Evolutionary conservation across 1,140 invertebrate genomes (phyloP).

Genomic region (Drosophila asahinai): DNA sequence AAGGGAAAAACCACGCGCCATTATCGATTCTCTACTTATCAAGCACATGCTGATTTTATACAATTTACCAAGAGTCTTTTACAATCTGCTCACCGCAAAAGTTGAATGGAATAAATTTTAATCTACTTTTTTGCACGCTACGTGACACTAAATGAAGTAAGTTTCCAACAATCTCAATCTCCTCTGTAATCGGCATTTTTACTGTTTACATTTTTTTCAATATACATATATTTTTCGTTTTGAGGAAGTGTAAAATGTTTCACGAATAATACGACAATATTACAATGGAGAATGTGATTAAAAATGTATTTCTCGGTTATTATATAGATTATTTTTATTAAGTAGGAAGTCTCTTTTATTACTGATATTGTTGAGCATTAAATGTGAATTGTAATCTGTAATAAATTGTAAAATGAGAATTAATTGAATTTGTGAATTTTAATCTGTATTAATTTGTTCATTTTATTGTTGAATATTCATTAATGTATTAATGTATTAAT

Average conservation of each 20-base stretch:
- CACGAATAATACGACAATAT: conserved; percentile 9
- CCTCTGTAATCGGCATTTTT: conserved; percentile 17
- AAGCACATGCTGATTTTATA: conserved; percentile 45
- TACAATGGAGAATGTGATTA: conserved; percentile 8
- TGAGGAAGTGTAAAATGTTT: conserved; percentile 31
- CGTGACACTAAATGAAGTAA: conserved; percentile 74
- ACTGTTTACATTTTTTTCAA: conserved; percentile 17
- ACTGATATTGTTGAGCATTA: neutral
- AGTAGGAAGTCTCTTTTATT: neutral
- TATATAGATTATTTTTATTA: neutral
- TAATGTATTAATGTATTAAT: no score
- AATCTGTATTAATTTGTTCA: no score
- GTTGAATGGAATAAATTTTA: conserved; percentile 62
- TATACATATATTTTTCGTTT: conserved; percentile 6
- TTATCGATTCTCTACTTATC: conserved; percentile 25
- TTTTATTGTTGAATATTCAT: no score
- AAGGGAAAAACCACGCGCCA: conserved; percentile 25
- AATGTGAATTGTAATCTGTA: neutral
- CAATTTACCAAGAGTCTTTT: conserved; percentile 32
- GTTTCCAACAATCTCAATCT: conserved; percentile 28
- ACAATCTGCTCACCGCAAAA: conserved; percentile 42
- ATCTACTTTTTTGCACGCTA: conserved; percentile 49
- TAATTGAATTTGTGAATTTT: no score
- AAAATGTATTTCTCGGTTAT: neutral
- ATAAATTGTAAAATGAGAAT: no score